These are phyloP conservation scores for Mionectes olivaceus DNA, from an alignment of 2,797 vertebrate species.

Conservation along the genomic window DNA sequence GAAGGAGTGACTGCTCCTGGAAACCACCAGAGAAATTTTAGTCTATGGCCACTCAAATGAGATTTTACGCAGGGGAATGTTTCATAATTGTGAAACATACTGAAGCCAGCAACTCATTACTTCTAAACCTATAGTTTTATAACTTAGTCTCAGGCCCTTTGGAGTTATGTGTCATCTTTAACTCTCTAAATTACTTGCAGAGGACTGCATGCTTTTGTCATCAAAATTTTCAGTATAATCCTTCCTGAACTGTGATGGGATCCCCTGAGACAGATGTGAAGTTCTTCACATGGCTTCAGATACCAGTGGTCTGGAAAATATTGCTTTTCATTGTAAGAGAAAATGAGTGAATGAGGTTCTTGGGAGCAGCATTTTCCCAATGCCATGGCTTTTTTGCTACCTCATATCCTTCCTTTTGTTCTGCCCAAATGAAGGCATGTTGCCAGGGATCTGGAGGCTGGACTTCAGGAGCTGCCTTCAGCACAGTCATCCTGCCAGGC, in stretches of 20 bases:
- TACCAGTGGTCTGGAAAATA: constrained; percentile 47
- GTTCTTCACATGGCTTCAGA: constrained; percentile 9
- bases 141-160: neutral
- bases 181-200: constrained; percentile 21
- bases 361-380: neutral
- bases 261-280: constrained; percentile 37
- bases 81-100: neutral
- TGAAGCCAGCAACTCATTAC: neutral
- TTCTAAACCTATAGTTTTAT: neutral
- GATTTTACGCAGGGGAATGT: neutral
- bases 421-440: neutral
- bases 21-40: neutral
- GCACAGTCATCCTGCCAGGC: neutral
- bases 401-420: neutral
- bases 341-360: constrained; percentile 2
- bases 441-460: neutral
- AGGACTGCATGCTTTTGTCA: neutral
- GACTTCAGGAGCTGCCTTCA: neutral
- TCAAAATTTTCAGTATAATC: constrained; percentile 54
- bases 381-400: neutral
- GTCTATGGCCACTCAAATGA: neutral
- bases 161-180: neutral
- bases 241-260: neutral
- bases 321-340: neutral
- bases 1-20: neutral